Evolutionary conservation across 2,888 invertebrate species (phyloP), one percentile per base, ranked within the genome.

Genomic region (Blastobasis lacticolella): DNA sequence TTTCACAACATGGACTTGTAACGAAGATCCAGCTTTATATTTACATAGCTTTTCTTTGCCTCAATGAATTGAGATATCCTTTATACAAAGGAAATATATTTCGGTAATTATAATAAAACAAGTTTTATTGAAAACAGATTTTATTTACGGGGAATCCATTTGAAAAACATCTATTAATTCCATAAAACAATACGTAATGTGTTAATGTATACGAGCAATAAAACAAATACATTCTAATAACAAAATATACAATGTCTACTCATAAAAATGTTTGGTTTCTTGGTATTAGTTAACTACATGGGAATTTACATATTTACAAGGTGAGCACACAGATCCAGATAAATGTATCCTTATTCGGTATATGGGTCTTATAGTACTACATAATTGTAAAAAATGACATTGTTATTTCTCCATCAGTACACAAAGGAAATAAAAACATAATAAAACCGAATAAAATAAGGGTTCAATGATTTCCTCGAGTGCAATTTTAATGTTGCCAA

Each of bases 281-380:
- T 81, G 85, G 81, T 86, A 85, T 81, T 78, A 78, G 79, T 75
- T 80, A 76, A 73, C 78, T 81, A 85, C 69, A 71, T 80, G n/a
- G 77, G 76, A 82, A 85, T 87, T 84, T 88, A 87, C 87, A 88
- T 88, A 88, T 88, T 79, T 88, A 88, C 88, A 88, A 60, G 61
- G 64, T 69, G 71, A 77, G 67, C 80, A 79, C 71, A 71, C 66
- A 78, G 78, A 79, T 68, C 71, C 66, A 79, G 78, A 80, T 82
- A 81, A 78, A 79, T 77, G 73, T 72, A 73, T 77, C 66, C 64
- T 59, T 63, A 62, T 59, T 60, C 62, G 23, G 23, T 23, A 23
- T n/a, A n/a, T n/a, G n/a, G n/a, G n/a, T n/a, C n/a, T n/a, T n/a
- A n/a, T 23, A 23, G 23, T 23, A 23, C 23, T 23, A 23, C 23